Evolutionary conservation across 2,797 vertebrate genomes (phyloP), one percentile per base, ranked within the genome.

Genomic region (Chelon auratus): DNA sequence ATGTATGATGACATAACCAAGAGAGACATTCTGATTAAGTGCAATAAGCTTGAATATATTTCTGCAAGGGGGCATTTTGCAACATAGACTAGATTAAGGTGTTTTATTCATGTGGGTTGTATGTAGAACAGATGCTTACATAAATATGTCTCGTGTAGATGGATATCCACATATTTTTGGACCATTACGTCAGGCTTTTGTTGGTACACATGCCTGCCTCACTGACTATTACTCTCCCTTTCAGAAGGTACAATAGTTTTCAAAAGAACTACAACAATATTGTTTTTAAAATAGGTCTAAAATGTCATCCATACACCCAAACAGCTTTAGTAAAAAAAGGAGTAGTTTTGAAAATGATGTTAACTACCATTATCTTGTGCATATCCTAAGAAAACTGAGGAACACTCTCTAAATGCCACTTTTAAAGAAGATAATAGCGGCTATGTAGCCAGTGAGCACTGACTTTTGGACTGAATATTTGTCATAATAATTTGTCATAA

Each of bases 1-100:
- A 83, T 82, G 75, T 76, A 68, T 87, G 83, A 68, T 87, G 83
- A 86, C 65, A 86, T 81, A 78, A 85, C 54, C 11, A 65, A 75
- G 75, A 26, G 39, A 43, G 45, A 39, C 66, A 22, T 18, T 65
- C 62, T 52, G 61, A 72, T 70, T 62, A 52, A 9, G 59, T 68
- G 80, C 62, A 80, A 72, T 61, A 18, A 20, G n/a, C 55, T 33
- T 20, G 18, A 17, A 47, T 57, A 39, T 53, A 59, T 64, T 75
- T 52, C 11, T 73, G 45, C 73, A 72, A 73, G 33, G 37, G 24
- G 26, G 36, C 22, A 54, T 74, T 66, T 83, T 33, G 45, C 3
- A 55, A 55, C 43, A 12, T 12, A 8, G 8, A 20, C 2, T 26
- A 36, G 60, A 18, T 54, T 30, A 9, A 53, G 22, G 63, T 30